phyloP scores from a whole-genome alignment of 2,888 invertebrate genomes.

The Pedicia rivosa region DNA sequence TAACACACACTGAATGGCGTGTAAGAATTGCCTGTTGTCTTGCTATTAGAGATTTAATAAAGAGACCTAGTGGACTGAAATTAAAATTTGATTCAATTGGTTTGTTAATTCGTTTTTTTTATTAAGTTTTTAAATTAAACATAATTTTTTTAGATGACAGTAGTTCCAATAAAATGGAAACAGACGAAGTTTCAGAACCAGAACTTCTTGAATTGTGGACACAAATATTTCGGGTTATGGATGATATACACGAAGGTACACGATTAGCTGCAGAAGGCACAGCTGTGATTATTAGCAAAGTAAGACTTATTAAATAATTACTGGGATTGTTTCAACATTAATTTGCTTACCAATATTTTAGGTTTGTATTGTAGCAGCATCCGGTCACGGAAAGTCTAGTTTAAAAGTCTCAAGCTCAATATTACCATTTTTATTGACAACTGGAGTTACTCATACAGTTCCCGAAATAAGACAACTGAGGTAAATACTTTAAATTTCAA shows the following conservation, averaged over 20 bases:
- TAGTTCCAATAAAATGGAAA: constrained; percentile 6
- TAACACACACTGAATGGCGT: constrained; percentile 75
- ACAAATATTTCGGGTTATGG: constrained; percentile 78
- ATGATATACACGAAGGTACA: constrained; percentile 85
- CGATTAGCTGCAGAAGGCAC: constrained; percentile 58
- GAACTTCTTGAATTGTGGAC: constrained; percentile 42
- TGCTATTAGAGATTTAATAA: constrained; percentile 70
- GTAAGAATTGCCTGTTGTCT: constrained; percentile 83
- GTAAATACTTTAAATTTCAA: constrained; percentile 3
- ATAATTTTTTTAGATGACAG: no score
- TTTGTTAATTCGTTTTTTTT: no score
- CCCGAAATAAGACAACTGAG: constrained; percentile 59
- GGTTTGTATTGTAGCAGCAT: constrained; percentile 45
- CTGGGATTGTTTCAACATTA: no score
- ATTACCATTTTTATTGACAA: constrained; percentile 63
- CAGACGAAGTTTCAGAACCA: constrained; percentile 25
- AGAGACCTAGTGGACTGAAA: constrained; percentile 34
- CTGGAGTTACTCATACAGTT: constrained; percentile 64
- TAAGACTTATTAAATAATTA: no score
- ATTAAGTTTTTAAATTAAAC: no score
- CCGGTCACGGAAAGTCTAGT: constrained; percentile 53
- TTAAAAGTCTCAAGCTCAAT: constrained; percentile 55
- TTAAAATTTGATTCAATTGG: constrained; percentile 22
- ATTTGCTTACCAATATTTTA: no score
- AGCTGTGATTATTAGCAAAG: constrained; percentile 55